Percentiles rank a stretch among this genome's conserved stretches.
Evolutionary conservation across 1,140 invertebrate species (phyloP).

Genomic region (Idris sp.): DNA sequence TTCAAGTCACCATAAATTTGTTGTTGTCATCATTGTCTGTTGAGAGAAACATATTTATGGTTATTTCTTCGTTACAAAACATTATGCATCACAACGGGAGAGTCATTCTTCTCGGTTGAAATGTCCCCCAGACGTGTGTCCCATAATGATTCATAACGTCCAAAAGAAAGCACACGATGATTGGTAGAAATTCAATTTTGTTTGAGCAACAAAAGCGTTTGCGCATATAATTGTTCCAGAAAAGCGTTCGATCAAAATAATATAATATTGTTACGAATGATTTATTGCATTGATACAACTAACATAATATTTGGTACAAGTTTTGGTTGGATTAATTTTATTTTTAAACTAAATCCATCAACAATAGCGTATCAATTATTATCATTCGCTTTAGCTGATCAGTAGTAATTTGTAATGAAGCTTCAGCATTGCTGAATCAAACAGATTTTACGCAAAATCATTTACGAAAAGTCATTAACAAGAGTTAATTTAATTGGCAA

Average conservation of each 20-base stretch:
- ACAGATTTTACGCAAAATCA: slow-evolving; percentile 3
- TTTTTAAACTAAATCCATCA: neutral
- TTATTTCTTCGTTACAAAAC: slow-evolving; percentile 19
- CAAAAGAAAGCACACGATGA: slow-evolving; percentile 7
- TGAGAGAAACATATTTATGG: slow-evolving; percentile 22
- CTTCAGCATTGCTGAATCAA: neutral
- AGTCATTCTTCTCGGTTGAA: slow-evolving; percentile 15
- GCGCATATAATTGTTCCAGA: no score
- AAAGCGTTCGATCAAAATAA: no score
- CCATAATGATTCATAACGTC: slow-evolving; percentile 14
- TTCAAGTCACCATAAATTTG: slow-evolving; percentile 27
- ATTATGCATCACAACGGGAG: slow-evolving; percentile 21
- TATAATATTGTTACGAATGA: no score
- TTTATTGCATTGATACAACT: no score
- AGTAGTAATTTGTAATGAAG: slow-evolving; percentile 3
- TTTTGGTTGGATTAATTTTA: no score
- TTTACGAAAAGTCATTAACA: slow-evolving; percentile 8
- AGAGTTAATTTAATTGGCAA: slow-evolving; percentile 1
- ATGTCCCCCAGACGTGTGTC: slow-evolving; percentile 4
- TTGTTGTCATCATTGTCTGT: slow-evolving; percentile 24
- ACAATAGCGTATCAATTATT: neutral
- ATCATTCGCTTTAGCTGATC: neutral
- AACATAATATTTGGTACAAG: no score
- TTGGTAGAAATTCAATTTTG: slow-evolving; percentile 9
- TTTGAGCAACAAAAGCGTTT: no score